Evolutionary conservation across 2,797 vertebrate genomes (phyloP).

Genomic region (Aldrovandia affinis): DNA sequence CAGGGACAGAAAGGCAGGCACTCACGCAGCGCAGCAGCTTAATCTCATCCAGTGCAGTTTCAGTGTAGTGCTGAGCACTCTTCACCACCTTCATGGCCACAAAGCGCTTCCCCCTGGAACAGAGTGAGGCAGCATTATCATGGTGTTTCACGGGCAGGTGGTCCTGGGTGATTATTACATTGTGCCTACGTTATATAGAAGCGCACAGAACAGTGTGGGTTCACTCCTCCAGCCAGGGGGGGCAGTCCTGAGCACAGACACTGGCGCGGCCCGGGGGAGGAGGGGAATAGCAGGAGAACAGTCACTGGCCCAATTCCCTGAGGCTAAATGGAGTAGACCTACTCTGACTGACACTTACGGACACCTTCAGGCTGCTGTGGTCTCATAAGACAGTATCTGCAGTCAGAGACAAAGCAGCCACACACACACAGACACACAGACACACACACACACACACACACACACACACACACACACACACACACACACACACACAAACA

Average conservation of each 20-base stretch:
- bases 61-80: slow-evolving; percentile 98
- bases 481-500: too few relatives aligned
- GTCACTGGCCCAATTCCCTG: neutral
- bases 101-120: slow-evolving; percentile 91
- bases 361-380: neutral
- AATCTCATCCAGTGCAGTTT: slow-evolving; percentile 98
- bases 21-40: slow-evolving; percentile 88
- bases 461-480: neutral
- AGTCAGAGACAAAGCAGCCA: too few relatives aligned
- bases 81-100: slow-evolving; percentile 99
- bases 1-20: slow-evolving; percentile 20
- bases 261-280: neutral
- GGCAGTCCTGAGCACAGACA: neutral
- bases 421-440: neutral
- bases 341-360: neutral
- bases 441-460: slow-evolving; percentile 17
- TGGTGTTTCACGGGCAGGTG: neutral
- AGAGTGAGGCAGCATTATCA: neutral
- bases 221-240: too few relatives aligned
- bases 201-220: neutral
- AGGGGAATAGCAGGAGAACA: neutral
- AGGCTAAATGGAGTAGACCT: neutral
- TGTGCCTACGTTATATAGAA: neutral
- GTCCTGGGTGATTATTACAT: neutral
- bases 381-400: too few relatives aligned